Evolutionary conservation across 1,140 invertebrate genomes (phyloP).

Genomic region (Caenorhabditis remanei): DNA sequence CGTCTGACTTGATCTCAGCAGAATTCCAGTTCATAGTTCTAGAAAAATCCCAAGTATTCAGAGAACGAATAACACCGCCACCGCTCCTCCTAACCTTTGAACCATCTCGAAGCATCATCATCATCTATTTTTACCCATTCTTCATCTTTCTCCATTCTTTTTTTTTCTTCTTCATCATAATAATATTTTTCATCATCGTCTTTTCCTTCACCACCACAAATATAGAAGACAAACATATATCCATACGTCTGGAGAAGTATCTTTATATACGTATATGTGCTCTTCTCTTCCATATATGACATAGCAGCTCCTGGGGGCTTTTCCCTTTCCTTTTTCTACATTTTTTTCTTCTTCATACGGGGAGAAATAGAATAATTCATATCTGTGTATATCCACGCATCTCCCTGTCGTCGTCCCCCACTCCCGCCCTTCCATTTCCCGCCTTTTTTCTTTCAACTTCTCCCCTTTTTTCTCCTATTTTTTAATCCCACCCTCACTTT

Average conservation of each 20-base stretch:
- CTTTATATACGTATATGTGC: neutral
- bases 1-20: too few relatives aligned
- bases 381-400: slow-evolving; percentile 26
- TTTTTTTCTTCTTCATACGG: neutral
- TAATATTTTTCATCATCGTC: neutral
- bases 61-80: too few relatives aligned
- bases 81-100: neutral
- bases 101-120: neutral
- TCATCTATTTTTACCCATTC: neutral
- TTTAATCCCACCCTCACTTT: too few relatives aligned
- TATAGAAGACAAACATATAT: neutral
- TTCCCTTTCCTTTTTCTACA: neutral
- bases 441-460: neutral
- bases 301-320: slow-evolving; percentile 40
- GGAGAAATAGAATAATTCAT: slow-evolving; percentile 5
- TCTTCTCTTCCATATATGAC: neutral
- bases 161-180: slow-evolving; percentile 2
- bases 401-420: neutral
- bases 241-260: slow-evolving; percentile 10
- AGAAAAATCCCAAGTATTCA: too few relatives aligned
- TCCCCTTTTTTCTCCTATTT: too few relatives aligned
- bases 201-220: neutral
- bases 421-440: neutral
- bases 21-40: too few relatives aligned
- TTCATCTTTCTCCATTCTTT: neutral